These are phyloP conservation scores for Callinectes sapidus DNA, from an alignment of 2,888 invertebrate genomes.

Conservation along the genomic window DNA sequence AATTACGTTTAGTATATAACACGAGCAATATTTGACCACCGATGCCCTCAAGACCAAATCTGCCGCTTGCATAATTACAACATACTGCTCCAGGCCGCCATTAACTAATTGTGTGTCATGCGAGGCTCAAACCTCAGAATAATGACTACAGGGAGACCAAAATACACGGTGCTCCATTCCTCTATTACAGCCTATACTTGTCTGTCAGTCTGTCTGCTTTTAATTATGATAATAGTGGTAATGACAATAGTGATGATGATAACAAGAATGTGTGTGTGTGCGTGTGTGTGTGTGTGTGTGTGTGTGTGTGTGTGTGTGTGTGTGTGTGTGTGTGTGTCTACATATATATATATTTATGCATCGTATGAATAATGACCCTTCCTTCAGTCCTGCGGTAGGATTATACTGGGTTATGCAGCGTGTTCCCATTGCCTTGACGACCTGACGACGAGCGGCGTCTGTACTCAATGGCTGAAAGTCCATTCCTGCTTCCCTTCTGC, in stretches of 20 bases:
- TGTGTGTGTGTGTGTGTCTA: too few species aligned
- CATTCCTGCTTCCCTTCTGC: background rate
- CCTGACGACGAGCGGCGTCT: background rate
- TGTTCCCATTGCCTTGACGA: background rate
- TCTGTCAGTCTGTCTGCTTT: too few species aligned
- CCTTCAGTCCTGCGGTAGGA: background rate
- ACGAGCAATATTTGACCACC: constrained; percentile 4
- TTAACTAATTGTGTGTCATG: constrained; percentile 29
- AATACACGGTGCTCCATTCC: background rate
- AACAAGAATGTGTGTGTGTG: too few species aligned
- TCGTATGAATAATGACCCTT: background rate
- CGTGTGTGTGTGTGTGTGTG: too few species aligned
- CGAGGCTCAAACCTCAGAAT: background rate
- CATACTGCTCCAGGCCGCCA: background rate
- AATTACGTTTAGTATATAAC: constrained; percentile 31
- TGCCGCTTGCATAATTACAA: constrained; percentile 3
- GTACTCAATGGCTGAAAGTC: background rate
- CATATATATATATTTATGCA: too few species aligned
- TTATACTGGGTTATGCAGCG: background rate
- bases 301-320: too few species aligned
- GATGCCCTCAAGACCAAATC: constrained; percentile 1
- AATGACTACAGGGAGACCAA: background rate
- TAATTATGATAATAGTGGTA: too few species aligned
- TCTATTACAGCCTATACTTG: background rate
- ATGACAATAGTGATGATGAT: too few species aligned